phyloP scores from a whole-genome alignment of 2,113 vertebrate genomes.

The Plectropomus leopardus region DNA sequence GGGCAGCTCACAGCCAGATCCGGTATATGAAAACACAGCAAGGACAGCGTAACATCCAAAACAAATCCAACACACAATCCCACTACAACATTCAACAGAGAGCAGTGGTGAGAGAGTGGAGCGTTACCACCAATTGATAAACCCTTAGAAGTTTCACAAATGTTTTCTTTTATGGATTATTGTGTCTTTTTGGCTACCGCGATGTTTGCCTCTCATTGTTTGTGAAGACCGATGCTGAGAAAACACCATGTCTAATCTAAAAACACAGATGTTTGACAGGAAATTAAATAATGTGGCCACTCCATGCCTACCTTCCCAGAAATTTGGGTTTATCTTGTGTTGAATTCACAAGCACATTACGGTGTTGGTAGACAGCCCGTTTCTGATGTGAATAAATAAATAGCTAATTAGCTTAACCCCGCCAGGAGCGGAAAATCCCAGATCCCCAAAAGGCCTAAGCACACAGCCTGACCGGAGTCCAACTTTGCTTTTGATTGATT shows the following conservation, averaged over 20 bases:
- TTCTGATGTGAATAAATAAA: conserved; percentile 66
- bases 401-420: conserved; percentile 55
- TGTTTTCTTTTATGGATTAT: conserved; percentile 43
- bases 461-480: conserved; percentile 12
- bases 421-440: conserved; percentile 53
- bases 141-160: conserved; percentile 47
- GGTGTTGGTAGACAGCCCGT: conserved; percentile 29
- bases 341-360: conserved; percentile 54
- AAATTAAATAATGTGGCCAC: conserved; percentile 58
- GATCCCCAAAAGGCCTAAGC: conserved; percentile 13
- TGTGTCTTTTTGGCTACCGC: conserved; percentile 43
- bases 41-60: conserved; percentile 63
- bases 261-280: conserved; percentile 62
- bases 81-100: conserved; percentile 25
- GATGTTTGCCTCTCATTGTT: conserved; percentile 49
- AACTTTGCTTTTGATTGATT: conserved; percentile 48
- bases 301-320: conserved; percentile 62
- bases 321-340: conserved; percentile 55
- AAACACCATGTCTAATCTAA: conserved; percentile 52
- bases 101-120: conserved; percentile 21
- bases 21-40: conserved; percentile 65
- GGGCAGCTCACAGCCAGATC: conserved; percentile 64
- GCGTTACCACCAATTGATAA: conserved; percentile 13
- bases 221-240: conserved; percentile 42
- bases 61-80: conserved; percentile 62